Evolutionary conservation across 2,113 vertebrate species (phyloP), one percentile per base, ranked within the genome.

Genomic region (Aspidoscelis tigris): DNA sequence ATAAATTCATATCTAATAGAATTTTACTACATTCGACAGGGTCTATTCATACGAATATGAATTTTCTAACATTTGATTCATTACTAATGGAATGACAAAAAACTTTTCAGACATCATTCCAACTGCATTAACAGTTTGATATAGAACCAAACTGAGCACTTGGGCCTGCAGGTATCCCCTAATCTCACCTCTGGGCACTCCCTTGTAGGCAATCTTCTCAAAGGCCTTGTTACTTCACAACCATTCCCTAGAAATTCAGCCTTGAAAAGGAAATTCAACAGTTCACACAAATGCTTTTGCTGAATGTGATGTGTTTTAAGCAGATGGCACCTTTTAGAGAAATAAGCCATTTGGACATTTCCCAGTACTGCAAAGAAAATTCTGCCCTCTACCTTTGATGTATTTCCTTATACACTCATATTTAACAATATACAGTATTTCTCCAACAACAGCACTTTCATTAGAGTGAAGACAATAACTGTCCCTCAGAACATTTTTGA

Each of bases 241-340:
- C 33, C 24, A 50, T 33, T 82, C 33, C 26, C 3, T 50, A 50
- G 58, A 76, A 83, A 39, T 22, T 44, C 43, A 22, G n/a, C 70
- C 80, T 74, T 72, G 14, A 44, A 44, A 44, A n/a, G 24, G 68
- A 26, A 82, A 65, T 44, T 53, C 47, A 4, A 47, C 41, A 11
- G 20, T 61, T 47, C 43, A 3, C 50, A n/a, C 43, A 22, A 66
- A 76, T 68, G 33, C 72, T 64, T 83, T 75, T 18, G 41, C 58
- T 83, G 72, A 61, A 76, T 66, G 16, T 22, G 44, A 68, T 53
- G 43, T 72, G 21, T 65, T 76, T 50, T 11, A 4, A 76, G 39
- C 81, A 83, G 71, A 66, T 83, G 72, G 81, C 8, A 53, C 43
- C 44, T 33, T 66, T 76, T 83, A 83, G 43, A 50, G 24, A 76